Conservation (phyloP, 2,888 invertebrate genomes). For the Zaprionus lineosus region DNA sequence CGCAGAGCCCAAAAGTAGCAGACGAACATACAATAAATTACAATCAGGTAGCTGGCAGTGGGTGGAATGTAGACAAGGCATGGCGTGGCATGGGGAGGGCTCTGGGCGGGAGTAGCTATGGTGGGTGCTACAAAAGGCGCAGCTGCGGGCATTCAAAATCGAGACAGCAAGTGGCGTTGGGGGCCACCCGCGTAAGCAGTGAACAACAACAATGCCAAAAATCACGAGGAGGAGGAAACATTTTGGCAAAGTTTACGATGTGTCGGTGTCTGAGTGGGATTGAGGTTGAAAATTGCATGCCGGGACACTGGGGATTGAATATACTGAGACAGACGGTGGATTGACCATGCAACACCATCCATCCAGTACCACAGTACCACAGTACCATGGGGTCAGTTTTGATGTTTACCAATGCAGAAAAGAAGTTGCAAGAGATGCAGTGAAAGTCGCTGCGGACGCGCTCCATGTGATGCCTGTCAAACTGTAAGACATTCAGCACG, state of each 20-base stretch:
- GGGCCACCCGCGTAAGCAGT: slow-evolving; percentile 48
- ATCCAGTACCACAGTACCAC: no score
- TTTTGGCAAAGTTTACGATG: slow-evolving; percentile 50
- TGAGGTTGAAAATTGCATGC: background rate
- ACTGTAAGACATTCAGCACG: slow-evolving; percentile 50
- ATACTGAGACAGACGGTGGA: background rate
- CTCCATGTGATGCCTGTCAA: slow-evolving; percentile 35
- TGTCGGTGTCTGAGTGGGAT: slow-evolving; percentile 20
- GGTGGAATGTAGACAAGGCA: slow-evolving; percentile 5
- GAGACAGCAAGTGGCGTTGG: slow-evolving; percentile 31
- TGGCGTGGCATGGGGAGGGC: background rate
- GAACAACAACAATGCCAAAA: slow-evolving; percentile 7
- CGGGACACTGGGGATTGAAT: background rate
- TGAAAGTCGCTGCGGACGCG: slow-evolving; percentile 55
- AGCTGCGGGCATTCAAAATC: slow-evolving; percentile 48
- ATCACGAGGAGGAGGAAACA: slow-evolving; percentile 43
- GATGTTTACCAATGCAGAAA: slow-evolving; percentile 33
- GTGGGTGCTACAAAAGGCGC: slow-evolving; percentile 37
- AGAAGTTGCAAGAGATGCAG: slow-evolving; percentile 26
- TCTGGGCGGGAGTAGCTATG: no score
- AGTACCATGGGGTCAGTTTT: slow-evolving; percentile 36
- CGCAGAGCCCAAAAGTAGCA: slow-evolving; percentile 47
- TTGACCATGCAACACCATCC: slow-evolving; percentile 22
- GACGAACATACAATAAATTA: slow-evolving; percentile 64
- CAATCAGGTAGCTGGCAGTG: slow-evolving; percentile 62